phyloP scores from a whole-genome alignment of 2,113 vertebrate genomes.

The Acrocephalus kingi region DNA sequence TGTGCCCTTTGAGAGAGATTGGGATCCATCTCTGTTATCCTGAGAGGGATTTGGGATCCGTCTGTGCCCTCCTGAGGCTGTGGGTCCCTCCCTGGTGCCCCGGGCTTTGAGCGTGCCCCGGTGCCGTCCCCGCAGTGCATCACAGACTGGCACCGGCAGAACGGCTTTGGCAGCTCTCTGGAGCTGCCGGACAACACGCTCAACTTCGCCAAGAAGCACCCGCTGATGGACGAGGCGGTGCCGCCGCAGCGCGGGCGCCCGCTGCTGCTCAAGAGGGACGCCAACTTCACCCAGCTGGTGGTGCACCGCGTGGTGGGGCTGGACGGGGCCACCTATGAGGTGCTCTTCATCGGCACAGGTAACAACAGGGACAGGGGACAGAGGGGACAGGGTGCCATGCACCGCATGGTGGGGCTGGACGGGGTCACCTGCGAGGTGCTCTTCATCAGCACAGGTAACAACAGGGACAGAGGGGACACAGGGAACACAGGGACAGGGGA shows the following conservation, averaged over 20 bases:
- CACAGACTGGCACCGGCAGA: constrained; percentile 86
- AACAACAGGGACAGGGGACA: not conserved
- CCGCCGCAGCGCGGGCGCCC: constrained; percentile 77
- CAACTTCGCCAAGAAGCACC: constrained; percentile 97
- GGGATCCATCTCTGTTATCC: no score
- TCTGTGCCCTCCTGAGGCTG: no score
- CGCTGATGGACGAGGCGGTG: constrained; percentile 88
- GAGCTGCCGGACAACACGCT: constrained; percentile 94
- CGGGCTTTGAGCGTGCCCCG: no score
- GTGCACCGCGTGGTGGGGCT: not conserved
- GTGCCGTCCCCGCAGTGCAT: constrained; percentile 81
- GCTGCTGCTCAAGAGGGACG: constrained; percentile 88
- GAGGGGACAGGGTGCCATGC: not conserved
- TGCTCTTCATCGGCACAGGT: not conserved
- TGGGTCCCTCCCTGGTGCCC: not conserved
- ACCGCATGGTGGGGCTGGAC: no score
- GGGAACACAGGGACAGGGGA: no score
- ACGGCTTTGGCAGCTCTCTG: constrained; percentile 86
- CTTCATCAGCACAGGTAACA: not conserved
- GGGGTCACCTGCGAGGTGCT: no score
- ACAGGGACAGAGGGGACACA: no score
- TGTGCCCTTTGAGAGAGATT: not conserved
- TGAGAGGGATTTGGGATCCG: no score
- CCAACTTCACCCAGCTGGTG: constrained; percentile 92
- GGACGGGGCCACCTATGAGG: not conserved